phyloP scores from a whole-genome alignment of 2,888 invertebrate genomes.

The Pachydiplax longipennis region DNA sequence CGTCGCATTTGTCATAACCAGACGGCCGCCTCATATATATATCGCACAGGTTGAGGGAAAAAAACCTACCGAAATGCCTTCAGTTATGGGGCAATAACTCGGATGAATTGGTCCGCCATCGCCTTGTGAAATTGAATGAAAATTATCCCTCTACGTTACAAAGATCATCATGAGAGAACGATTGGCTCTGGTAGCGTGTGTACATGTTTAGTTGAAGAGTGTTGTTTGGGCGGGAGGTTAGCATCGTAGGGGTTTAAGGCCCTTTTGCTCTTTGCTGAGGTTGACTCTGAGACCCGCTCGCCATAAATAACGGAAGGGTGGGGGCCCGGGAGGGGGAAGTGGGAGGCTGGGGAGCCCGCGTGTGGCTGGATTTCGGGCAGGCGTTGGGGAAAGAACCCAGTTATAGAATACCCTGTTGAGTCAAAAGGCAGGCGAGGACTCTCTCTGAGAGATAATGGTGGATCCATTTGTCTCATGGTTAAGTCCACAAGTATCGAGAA shows the following conservation, averaged over 20 bases:
- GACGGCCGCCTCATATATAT: no score
- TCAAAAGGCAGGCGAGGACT: constrained; percentile 5
- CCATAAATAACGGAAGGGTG: constrained; percentile 44
- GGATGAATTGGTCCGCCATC: no score
- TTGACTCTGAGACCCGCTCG: constrained; percentile 34
- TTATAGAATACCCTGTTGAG: constrained; percentile 42
- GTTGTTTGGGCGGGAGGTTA: constrained; percentile 44
- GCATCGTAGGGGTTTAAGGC: background rate
- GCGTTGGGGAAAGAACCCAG: constrained; percentile 42
- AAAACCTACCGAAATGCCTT: no score
- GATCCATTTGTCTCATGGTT: constrained; percentile 24
- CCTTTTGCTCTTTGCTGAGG: constrained; percentile 7
- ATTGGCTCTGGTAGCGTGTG: background rate
- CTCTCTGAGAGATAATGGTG: constrained; percentile 9
- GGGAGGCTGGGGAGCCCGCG: constrained; percentile 1
- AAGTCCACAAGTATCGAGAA: background rate
- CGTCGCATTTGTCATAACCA: no score
- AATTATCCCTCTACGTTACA: background rate
- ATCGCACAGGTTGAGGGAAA: background rate
- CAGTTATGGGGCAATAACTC: no score
- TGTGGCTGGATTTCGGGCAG: constrained; percentile 36
- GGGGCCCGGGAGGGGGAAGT: background rate
- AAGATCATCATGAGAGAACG: background rate
- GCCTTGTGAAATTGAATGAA: background rate
- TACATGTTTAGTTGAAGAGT: constrained; percentile 42